These are phyloP conservation scores for Merops nubicus DNA, from an alignment of 2,113 vertebrate genomes.

Conservation along the genomic window DNA sequence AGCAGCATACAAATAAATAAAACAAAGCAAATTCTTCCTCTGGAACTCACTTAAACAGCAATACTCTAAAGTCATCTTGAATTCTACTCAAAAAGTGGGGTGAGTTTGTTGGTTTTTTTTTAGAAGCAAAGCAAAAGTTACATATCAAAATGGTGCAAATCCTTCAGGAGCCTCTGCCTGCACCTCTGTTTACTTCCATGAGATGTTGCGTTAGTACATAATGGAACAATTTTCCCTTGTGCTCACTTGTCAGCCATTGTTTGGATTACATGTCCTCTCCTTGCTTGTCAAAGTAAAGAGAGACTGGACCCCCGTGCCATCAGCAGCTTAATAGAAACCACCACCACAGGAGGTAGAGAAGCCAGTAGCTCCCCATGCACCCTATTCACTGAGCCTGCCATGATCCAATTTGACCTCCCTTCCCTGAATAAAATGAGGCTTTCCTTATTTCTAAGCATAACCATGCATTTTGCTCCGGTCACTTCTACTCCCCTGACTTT, in stretches of 20 bases:
- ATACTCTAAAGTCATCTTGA: background rate
- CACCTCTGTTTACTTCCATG: background rate
- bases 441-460: background rate
- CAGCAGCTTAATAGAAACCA: accelerated
- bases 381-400: background rate
- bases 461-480: background rate
- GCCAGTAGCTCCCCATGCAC: background rate
- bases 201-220: background rate
- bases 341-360: background rate
- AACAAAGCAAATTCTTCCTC: slow-evolving; percentile 28
- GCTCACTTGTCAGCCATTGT: background rate
- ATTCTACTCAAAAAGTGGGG: background rate
- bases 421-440: background rate
- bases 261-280: background rate
- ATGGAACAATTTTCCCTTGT: background rate
- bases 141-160: slow-evolving; percentile 22
- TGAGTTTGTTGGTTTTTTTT: background rate
- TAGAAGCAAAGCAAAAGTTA: background rate
- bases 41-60: background rate
- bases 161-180: background rate
- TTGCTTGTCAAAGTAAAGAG: background rate
- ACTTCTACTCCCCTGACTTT: background rate
- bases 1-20: slow-evolving; percentile 16
- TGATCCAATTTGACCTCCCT: background rate
- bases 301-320: background rate